Evolutionary conservation across 2,113 vertebrate species (phyloP), one percentile per base, ranked within the genome.

Genomic region (Urocitellus parryii): DNA sequence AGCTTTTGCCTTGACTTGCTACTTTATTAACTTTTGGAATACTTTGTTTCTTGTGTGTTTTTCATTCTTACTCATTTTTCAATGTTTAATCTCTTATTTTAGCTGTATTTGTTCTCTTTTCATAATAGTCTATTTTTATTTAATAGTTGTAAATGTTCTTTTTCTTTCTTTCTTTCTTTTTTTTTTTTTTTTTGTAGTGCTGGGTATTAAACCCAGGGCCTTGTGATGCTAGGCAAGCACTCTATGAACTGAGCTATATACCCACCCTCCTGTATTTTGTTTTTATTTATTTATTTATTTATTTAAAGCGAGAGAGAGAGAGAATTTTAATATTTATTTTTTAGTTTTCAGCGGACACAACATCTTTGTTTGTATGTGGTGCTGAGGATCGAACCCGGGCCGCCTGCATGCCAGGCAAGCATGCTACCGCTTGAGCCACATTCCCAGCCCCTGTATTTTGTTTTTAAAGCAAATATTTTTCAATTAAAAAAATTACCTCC

Each of bases 1-100:
- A 93, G 16, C 25, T 73, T 93, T 95, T 91, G 24, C 32, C 53
- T 88, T 94, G 63, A 93, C 78, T 37, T 90, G 72, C 17, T 70
- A 20, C 67, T 74, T 56, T 70, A 74, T 74, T 82, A 73, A 83
- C 27, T 90, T 92, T 67, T 78, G 51, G 58, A 82, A 34, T 5
- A 63, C 34, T 73, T 70, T 22, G 16, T 45, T 67, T n/a, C 9
- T 18, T 65, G 83, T 85, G 32, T 70, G 29, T 80, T 74, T 39
- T 16, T 80, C 68, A 84, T 42, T 17, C 79, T 76, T 63, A 65
- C 5, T 78, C 5, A 58, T 48, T 9, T 56, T 84, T 42, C 29
- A 39, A 72, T 53, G 82, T 84, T 86, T 32, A 68, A 74, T 68
- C 48, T 93, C 65, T 61, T 70, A n/a, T 72, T 92, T 92, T 25